A percentile compares a stretch with the other conserved stretches of the same genome.
These are phyloP conservation scores for Bombus vancouverensis DNA, from an alignment of 1,140 invertebrate genomes.

Conservation along the genomic window DNA sequence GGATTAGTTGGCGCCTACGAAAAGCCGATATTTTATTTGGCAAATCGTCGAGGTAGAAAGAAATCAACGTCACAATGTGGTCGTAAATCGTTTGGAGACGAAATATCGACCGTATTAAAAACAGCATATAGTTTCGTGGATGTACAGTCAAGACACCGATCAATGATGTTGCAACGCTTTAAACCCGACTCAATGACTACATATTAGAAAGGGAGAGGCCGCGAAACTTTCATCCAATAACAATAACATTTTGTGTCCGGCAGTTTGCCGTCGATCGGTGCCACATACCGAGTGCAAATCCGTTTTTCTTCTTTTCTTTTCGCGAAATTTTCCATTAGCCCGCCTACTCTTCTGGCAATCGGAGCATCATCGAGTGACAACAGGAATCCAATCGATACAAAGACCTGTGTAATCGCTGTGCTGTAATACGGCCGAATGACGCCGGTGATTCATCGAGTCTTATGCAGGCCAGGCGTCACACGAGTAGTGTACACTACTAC, in stretches of 20 bases:
- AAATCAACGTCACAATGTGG: background rate
- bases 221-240: background rate
- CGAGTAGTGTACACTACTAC: background rate
- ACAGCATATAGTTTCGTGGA: background rate
- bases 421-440: conserved; percentile 17
- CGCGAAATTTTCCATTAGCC: background rate
- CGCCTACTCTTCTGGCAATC: background rate
- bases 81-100: background rate
- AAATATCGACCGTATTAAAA: background rate
- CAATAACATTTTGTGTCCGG: background rate
- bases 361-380: conserved; percentile 13
- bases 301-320: background rate
- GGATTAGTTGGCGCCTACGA: background rate
- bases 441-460: conserved; percentile 20
- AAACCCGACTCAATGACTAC: background rate
- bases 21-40: background rate
- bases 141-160: background rate
- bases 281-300: background rate
- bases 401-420: conserved; percentile 6
- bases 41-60: background rate
- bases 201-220: background rate
- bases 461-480: background rate
- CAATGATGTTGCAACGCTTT: background rate
- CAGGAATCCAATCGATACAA: conserved; percentile 33
- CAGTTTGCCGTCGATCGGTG: background rate